phyloP scores from a whole-genome alignment of 1,140 invertebrate species.

The Nasonia longicornis region DNA sequence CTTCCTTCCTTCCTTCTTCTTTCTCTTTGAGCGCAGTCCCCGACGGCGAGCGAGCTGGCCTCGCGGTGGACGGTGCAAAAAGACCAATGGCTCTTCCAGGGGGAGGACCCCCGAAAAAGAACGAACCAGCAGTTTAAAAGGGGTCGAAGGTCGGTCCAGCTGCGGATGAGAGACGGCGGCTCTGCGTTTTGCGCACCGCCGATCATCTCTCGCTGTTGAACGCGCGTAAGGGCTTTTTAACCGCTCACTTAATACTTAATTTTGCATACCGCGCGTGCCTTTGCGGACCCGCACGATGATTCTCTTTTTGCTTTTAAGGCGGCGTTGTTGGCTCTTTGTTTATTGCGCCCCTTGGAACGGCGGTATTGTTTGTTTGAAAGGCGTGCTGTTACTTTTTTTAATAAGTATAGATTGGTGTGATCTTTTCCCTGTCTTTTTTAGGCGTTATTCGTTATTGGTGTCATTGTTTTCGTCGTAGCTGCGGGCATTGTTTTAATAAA shows the following conservation, averaged over 20 bases:
- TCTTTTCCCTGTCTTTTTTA: no score
- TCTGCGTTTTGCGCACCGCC: constrained; percentile 5
- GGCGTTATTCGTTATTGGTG: no score
- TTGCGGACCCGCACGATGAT: background rate
- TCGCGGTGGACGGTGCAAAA: background rate
- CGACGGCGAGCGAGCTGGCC: background rate
- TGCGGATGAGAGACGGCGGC: background rate
- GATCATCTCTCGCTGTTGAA: background rate
- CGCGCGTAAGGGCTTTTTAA: constrained; percentile 14
- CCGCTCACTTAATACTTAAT: constrained; percentile 31
- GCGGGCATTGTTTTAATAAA: background rate
- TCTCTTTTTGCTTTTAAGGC: background rate
- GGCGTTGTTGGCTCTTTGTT: background rate
- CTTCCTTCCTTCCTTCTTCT: constrained; percentile 44
- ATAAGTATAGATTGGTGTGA: no score
- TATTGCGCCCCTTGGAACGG: background rate
- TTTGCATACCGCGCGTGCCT: constrained; percentile 21
- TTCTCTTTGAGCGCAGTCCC: background rate
- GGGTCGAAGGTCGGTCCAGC: constrained; percentile 61
- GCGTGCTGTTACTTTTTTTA: no score
- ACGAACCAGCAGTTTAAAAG: constrained; percentile 49
- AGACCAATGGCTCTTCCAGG: constrained; percentile 6
- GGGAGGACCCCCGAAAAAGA: constrained; percentile 42
- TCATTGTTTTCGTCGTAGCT: no score
- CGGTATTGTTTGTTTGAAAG: background rate